A percentile compares a stretch with the other conserved stretches of the same genome.
These are phyloP conservation scores for Drosophila simulans DNA, from an alignment of 1,140 invertebrate species.

Conservation along the genomic window DNA sequence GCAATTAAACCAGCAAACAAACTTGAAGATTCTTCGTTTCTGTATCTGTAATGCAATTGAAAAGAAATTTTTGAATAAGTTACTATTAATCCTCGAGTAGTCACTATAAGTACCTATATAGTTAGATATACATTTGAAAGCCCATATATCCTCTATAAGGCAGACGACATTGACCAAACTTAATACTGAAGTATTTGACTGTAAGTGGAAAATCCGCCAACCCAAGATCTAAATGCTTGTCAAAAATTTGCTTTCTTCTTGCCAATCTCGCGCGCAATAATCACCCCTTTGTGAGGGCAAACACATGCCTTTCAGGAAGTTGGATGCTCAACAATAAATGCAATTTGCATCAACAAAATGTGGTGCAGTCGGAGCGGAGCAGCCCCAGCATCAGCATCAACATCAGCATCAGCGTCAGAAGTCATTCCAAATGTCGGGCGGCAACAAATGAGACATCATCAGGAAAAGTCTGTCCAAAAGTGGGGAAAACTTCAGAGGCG, in stretches of 20 bases:
- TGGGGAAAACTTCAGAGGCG: constrained; percentile 38
- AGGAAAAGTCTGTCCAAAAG: constrained; percentile 49
- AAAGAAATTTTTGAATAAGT: no score
- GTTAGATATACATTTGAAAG: no score
- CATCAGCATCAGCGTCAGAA: constrained; percentile 29
- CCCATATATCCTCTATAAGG: not conserved
- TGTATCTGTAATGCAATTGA: no score
- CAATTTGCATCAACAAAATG: constrained; percentile 70
- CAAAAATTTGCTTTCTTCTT: not conserved
- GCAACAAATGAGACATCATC: constrained; percentile 75
- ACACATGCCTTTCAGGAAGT: constrained; percentile 46
- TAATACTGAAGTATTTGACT: not conserved
- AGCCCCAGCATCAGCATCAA: not conserved
- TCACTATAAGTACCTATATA: no score
- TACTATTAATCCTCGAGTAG: no score
- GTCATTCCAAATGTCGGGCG: constrained; percentile 48
- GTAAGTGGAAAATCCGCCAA: no score
- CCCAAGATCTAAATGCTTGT: not conserved
- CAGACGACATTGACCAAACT: not conserved
- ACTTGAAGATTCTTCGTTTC: no score
- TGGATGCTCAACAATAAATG: constrained; percentile 35
- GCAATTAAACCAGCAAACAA: no score
- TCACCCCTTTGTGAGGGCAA: constrained; percentile 8
- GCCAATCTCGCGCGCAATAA: not conserved
- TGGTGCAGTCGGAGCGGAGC: constrained; percentile 10